These are phyloP conservation scores for Rhopalosiphum nymphaeae DNA, from an alignment of 2,888 invertebrate genomes.

Conservation along the genomic window DNA sequence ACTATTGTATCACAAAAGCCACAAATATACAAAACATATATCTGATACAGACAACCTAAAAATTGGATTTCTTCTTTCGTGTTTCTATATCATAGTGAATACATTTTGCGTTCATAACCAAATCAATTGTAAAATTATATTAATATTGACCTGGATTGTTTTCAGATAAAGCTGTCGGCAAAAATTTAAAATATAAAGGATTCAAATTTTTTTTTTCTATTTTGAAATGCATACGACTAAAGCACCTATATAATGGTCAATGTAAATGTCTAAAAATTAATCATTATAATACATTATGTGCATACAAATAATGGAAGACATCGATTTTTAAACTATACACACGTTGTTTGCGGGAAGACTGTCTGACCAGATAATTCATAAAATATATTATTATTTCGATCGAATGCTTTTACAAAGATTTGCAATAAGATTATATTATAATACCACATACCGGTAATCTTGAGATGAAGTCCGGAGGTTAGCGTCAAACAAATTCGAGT, in stretches of 20 bases:
- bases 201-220: rapidly evolving
- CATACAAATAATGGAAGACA: not conserved
- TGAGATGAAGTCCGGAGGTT: not conserved
- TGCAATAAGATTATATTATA: not conserved
- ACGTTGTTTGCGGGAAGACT: not conserved
- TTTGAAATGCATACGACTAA: not conserved
- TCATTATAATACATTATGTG: not conserved
- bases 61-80: not conserved
- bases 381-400: not conserved
- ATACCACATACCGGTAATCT: not conserved
- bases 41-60: not conserved
- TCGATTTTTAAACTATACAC: not conserved
- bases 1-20: not conserved
- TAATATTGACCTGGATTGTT: no score
- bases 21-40: not conserved
- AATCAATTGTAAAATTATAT: not conserved
- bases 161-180: not conserved
- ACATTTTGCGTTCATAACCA: not conserved
- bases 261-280: not conserved
- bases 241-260: not conserved
- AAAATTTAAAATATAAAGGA: not conserved
- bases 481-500: not conserved
- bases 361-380: not conserved
- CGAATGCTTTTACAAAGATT: not conserved
- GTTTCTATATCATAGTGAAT: not conserved